Evolutionary conservation across 2,797 vertebrate genomes (phyloP), one percentile per base, ranked within the genome.

Genomic region (Bradypodion pumilum): DNA sequence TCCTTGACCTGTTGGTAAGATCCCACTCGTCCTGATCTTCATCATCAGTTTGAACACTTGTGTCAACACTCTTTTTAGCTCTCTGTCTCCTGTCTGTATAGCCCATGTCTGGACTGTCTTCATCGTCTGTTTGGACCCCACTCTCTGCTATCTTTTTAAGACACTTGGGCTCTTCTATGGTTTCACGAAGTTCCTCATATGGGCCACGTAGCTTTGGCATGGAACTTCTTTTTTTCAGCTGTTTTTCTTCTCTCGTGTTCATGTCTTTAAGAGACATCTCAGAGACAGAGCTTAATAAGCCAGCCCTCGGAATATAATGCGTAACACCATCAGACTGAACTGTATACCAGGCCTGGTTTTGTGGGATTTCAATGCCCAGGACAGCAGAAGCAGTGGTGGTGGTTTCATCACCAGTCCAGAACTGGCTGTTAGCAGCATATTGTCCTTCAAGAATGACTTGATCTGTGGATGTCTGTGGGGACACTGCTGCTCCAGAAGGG

Each of bases 1-100:
- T 96, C 86, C 98, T 96, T 59, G 97, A 97, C 92, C 97, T 97
- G 77, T 96, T 94, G 21, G 97, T 97, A 81, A 96, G 93, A 78
- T 99, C 99, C 98, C 98, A 99, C 80, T 99, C 98, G 79, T 99
- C 98, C 92, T 99, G 98, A 91, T 99, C 98, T 90, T 99, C 99
- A 82, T 99, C 98, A 87, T 99, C 99, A 23, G 97, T 99, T 91
- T 99, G 99, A 91, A 97, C 97, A 88, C 98, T 98, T 3, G 97
- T 98, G 85, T 99, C 99, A 59, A 98, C 94, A 85, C 98, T 97
- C 93, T 97, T 98, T 87, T 97, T 99, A 83, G 85, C 94, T 93
- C 96, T 98, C 84, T 97, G 97, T 91, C 97, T 97, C 91, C 97
- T 97, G 82, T 97, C 98, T 7, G 96, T 85, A 42, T 97, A 97